Conservation (phyloP, 2,888 invertebrate genomes). For the Apamea anceps region DNA sequence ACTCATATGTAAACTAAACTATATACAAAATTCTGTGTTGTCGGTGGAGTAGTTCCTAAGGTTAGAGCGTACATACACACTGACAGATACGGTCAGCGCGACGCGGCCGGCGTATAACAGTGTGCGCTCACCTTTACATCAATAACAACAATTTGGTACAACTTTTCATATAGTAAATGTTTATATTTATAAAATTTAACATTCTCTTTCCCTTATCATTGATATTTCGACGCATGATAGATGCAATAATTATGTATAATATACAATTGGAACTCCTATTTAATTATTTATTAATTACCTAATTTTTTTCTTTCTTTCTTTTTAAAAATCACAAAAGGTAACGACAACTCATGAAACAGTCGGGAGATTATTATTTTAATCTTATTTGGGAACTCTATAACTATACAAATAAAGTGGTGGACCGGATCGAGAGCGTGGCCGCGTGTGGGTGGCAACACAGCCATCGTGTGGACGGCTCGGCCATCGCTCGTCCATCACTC, state of each 20-base stretch:
- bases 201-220: constrained; percentile 63
- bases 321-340: constrained; percentile 89
- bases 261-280: constrained; percentile 90
- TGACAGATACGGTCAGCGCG: constrained; percentile 4
- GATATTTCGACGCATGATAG: constrained; percentile 79
- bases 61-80: constrained; percentile 31
- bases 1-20: constrained; percentile 54
- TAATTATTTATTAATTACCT: constrained; percentile 87
- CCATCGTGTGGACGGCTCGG: constrained; percentile 27
- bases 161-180: constrained; percentile 68
- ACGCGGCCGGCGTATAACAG: constrained; percentile 26
- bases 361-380: constrained; percentile 73
- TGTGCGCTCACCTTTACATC: constrained; percentile 56
- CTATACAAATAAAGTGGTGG: constrained; percentile 62
- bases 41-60: constrained; percentile 26
- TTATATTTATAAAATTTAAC: constrained; percentile 70
- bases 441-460: constrained; percentile 20
- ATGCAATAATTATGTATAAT: constrained; percentile 87
- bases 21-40: constrained; percentile 49
- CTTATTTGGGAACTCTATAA: constrained; percentile 63
- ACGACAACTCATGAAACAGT: constrained; percentile 82
- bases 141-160: constrained; percentile 70
- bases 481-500: constrained; percentile 51
- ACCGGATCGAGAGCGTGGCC: constrained; percentile 51
- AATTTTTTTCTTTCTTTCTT: constrained; percentile 81